Evolutionary conservation across 1,140 invertebrate genomes (phyloP), one percentile per base, ranked within the genome.

Genomic region (Drosophila sulfurigaster): DNA sequence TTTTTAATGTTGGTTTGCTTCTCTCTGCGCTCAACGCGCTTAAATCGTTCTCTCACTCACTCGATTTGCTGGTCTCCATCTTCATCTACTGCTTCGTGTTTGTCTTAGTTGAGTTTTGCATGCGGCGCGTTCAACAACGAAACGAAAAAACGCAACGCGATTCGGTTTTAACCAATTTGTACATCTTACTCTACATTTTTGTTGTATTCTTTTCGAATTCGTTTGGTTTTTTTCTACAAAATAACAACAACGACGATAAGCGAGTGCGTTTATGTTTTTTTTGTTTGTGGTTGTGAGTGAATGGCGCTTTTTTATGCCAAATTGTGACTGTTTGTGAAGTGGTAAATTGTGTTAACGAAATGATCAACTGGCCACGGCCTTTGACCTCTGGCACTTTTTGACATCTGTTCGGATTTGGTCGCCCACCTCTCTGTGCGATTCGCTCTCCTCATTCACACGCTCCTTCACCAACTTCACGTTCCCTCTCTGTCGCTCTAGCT

Each of bases 81-180:
- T 43, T 15, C 30, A 7, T 32, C 54, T 67, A 3, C 32, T n/a
- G 11, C 16, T 25, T 45, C 46, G 56, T 51, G 68, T 25, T 54
- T 46, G 49, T 10, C 54, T 69, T 72, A 82, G 79, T 82, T 82
- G 66, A 76, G 64, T 81, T 81, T 81, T 73, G 78, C 73, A 77
- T 73, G 78, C 74, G 79, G 79, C 68, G 69, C 79, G 73, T 77
- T 65, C 38, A 80, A 81, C 78, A 80, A 41, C 74, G 58, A 67
- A 60, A 11, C 32, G 49, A 20, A 70, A 25, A 71, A 68, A 51
- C 35, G 64, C 46, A 62, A 48, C 72, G 81, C 73, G 81, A 43
- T 48, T 48, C 62, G 71, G 48, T 56, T 38, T 1, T n/a, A 57
- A 57, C 20, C 20, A 25, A 13, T 38, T 60, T 52, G 15, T 5